Base-by-base conservation (phyloP, 2,113 vertebrate genomes). In the Neolamprologus caudopunctatus region DNA sequence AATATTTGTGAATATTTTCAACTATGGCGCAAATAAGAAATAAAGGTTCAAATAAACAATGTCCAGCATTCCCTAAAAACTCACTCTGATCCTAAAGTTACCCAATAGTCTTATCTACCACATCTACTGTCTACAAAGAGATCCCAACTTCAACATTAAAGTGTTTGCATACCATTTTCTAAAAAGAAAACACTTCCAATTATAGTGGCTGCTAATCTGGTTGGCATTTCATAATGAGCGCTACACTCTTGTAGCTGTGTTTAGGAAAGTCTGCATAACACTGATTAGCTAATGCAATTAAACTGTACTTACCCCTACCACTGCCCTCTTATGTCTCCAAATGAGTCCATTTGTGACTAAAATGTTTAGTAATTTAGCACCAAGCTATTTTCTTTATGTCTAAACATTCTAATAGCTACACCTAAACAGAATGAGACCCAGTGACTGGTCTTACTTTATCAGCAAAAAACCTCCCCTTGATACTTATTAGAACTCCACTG, bases 211-310 rank as follows among this genome's bases (percentile, higher is more conserved):
- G 80, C 58, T 87, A 75, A 89, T 87, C 26, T 51, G 40, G 19
- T 28, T 89, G 83, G 58, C 12, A 88, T 88, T 87, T 84, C 55
- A 75, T 88, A 87, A 91, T 89, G 86, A 93, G 85, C 13, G 13
- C 78, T 37, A 33, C 73, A 86, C 47, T 90, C 61, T 71, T 16
- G 66, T 81, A 54, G 55, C 33, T 68, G 31, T 86, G 10, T 87
- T 63, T 54, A 84, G 54, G 75, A 90, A 87, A 92, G 82, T 63
- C 89, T 94, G 88, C 79, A 58, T 84, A 78, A 89, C 58, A 83
- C 81, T 90, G 92, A 95, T 95, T 93, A 91, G 80, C 88, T 94
- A 83, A 90, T 90, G 86, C 87, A 94, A 92, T 95, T 93, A 92
- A 92, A 88, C 28, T 61, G 42, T 63, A 84, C 82, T 90, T 84